Conservation (phyloP, 2,888 invertebrate genomes). For the Hesperia comma region DNA sequence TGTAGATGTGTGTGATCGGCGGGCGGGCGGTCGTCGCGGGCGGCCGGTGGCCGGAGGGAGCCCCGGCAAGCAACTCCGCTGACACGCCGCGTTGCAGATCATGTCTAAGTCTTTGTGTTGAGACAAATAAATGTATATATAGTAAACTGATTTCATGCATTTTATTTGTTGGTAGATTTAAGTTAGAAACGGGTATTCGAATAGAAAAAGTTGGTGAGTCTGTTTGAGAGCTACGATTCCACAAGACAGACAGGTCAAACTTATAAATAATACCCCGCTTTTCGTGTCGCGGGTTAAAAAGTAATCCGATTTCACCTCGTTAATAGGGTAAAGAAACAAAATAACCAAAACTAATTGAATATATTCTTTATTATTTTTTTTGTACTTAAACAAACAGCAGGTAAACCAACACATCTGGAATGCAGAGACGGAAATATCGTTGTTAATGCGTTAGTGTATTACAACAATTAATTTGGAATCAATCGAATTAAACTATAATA, state of each 20-base stretch:
- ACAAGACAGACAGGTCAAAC: too few species aligned
- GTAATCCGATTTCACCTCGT: too few species aligned
- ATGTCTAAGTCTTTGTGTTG: not conserved
- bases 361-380: slow-evolving; percentile 71
- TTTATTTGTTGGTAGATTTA: slow-evolving; percentile 29
- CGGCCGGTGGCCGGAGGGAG: too few species aligned
- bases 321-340: slow-evolving; percentile 40
- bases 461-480: slow-evolving; percentile 44
- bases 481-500: slow-evolving; percentile 38
- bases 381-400: slow-evolving; percentile 69
- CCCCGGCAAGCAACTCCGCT: too few species aligned
- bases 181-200: too few species aligned
- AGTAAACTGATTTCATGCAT: not conserved
- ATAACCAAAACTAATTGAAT: slow-evolving; percentile 53
- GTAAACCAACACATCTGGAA: slow-evolving; percentile 58
- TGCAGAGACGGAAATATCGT: slow-evolving; percentile 72
- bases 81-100: not conserved
- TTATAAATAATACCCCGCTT: too few species aligned
- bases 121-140: slow-evolving; percentile 7
- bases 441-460: slow-evolving; percentile 65
- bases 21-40: not conserved
- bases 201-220: too few species aligned
- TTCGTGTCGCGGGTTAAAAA: too few species aligned
- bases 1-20: not conserved
- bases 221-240: too few species aligned